Conservation (phyloP, 30 jellyfish, hydroid and myxozoan genomes). For the Aurelia aurita complex sp. Pacific region DNA sequence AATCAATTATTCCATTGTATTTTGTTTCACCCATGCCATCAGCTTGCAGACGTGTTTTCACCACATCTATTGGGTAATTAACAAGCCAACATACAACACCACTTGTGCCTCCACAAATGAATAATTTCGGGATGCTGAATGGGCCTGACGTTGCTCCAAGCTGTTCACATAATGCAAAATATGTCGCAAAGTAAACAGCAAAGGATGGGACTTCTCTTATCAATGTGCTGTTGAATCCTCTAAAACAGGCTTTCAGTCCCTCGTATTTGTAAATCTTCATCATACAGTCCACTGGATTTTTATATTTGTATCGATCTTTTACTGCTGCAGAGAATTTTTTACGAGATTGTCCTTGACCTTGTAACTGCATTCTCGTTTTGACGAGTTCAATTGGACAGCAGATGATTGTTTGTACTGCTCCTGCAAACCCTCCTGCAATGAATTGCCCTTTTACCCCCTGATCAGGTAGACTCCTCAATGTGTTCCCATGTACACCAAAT, state of each 20-base stretch:
- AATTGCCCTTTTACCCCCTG: constrained; percentile 60
- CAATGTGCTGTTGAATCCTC: constrained; percentile 77
- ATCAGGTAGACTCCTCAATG: constrained; percentile 42
- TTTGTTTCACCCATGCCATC: constrained; percentile 70
- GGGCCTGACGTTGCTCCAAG: constrained; percentile 35
- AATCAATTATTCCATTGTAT: constrained; percentile 55
- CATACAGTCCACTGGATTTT: constrained; percentile 72
- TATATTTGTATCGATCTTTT: constrained; percentile 21
- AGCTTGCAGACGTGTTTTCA: constrained; percentile 84
- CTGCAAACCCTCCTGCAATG: constrained; percentile 90
- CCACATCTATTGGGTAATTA: constrained; percentile 84
- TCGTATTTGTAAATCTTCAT: constrained; percentile 40
- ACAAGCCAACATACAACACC: constrained; percentile 85
- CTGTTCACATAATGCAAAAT: constrained; percentile 55
- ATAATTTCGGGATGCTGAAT: constrained; percentile 32
- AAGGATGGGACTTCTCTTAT: constrained; percentile 87
- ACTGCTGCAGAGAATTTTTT: background rate
- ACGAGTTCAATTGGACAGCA: constrained; percentile 84
- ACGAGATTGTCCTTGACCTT: constrained; percentile 65
- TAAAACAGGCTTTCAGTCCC: constrained; percentile 70
- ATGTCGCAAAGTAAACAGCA: constrained; percentile 77
- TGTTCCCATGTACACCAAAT: constrained; percentile 89
- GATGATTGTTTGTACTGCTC: constrained; percentile 69
- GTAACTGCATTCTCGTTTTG: constrained; percentile 86
- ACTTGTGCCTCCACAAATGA: constrained; percentile 86